Base-by-base conservation (phyloP, 2,113 vertebrate genomes). In the Gobiocypris rarus region DNA sequence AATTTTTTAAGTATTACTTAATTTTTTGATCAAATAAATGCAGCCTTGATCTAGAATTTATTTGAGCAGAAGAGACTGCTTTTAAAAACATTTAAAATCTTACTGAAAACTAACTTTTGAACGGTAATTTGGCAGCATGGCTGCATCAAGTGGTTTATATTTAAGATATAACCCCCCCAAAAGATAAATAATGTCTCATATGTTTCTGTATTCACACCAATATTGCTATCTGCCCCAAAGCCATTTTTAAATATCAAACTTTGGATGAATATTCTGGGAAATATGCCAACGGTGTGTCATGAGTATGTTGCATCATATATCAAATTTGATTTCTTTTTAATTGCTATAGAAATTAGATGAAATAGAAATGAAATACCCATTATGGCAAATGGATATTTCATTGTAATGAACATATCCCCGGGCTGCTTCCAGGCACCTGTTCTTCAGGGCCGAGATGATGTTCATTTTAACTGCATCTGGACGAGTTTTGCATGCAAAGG, bases 361-460 rank as follows among this genome's bases (percentile, higher is more conserved):
- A 59, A 59, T 59, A 59, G 9, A 74, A 82, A 58, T 19, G 24
- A 41, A 56, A 26, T 31, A 48, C 61, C 52, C 56, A 74, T 71
- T 83, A 74, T 19, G n/a, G 15, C 24, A 59, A 31, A 83, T 74
- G 52, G 34, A 31, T 45, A n/a, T 74, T 71, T 74, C 52, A 83
- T 75, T 74, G 54, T 73, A 43, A 75, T 48, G 54, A 59, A 78
- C 24, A 28, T 17, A 45, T 78, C 56, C 56, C 38, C 22, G 2
- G 69, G 26, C 56, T 38, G 54, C 41, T 6, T 78, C 54, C 7
- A 84, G 52, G 87, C 91, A 87, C 87, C 85, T 74, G 83, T 84
- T 26, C 82, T 0, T 86, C 69, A 63, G 4, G 17, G 38, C 14
- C 14, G n/a, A 61, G 11, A 45, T 3, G 56, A 45, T 26, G 56